These are phyloP conservation scores for Troides oblongomaculatus DNA, from an alignment of 2,888 invertebrate species.

Conservation along the genomic window DNA sequence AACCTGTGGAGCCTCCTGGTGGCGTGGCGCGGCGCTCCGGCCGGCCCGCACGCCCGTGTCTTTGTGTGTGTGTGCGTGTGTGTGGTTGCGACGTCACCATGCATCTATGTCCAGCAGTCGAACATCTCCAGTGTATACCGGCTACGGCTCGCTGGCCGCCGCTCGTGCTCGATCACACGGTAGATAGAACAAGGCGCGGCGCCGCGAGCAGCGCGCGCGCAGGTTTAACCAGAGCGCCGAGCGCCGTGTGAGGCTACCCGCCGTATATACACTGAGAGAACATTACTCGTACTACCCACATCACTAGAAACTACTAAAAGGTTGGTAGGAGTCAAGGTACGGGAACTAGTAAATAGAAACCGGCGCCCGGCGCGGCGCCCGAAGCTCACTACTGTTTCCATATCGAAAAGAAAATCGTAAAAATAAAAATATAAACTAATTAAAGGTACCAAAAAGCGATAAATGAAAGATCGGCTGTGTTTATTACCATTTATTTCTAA, in stretches of 20 bases:
- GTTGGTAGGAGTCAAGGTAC: constrained; percentile 35
- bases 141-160: no score
- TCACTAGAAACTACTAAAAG: constrained; percentile 40
- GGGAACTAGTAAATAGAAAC: constrained; percentile 40
- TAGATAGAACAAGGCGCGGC: no score
- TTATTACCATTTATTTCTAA: constrained; percentile 76
- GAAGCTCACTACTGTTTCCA: constrained; percentile 56
- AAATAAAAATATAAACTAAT: constrained; percentile 47
- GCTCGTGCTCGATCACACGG: no score
- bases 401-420: constrained; percentile 37
- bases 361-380: constrained; percentile 61
- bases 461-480: constrained; percentile 78
- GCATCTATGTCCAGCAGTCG: constrained; percentile 61
- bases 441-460: constrained; percentile 68
- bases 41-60: constrained; percentile 60
- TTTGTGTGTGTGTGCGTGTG: constrained; percentile 44
- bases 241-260: constrained; percentile 32
- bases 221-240: no score
- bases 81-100: constrained; percentile 48
- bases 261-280: constrained; percentile 26
- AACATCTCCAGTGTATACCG: constrained; percentile 37
- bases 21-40: constrained; percentile 32
- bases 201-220: no score
- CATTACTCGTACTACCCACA: constrained; percentile 38
- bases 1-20: constrained; percentile 31